phyloP scores from a whole-genome alignment of 2,888 invertebrate species.

The Plagiodera versicolora region DNA sequence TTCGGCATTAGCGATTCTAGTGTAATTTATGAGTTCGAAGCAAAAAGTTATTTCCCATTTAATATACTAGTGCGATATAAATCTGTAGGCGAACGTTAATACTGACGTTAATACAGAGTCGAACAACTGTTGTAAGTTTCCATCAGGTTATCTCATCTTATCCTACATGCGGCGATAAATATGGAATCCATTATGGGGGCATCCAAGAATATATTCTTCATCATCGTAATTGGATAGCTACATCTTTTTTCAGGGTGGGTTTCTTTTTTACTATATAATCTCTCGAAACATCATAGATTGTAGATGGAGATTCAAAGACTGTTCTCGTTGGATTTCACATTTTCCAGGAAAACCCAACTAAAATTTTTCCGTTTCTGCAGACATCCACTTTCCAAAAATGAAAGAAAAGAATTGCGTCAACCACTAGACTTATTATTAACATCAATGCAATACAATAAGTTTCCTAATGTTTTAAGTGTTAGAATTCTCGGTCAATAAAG shows the following conservation, averaged over 20 bases:
- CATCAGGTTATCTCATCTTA: not conserved
- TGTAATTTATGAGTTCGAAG: constrained; percentile 28
- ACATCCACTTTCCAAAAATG: too few relatives aligned
- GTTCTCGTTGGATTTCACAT: too few relatives aligned
- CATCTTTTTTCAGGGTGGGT: not conserved
- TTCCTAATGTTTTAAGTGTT: too few relatives aligned
- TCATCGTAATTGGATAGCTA: not conserved
- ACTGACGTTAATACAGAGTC: constrained; percentile 26
- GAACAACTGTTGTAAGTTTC: not conserved
- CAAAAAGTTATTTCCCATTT: constrained; percentile 43
- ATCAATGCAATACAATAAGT: too few relatives aligned
- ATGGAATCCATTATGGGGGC: not conserved
- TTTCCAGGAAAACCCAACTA: too few relatives aligned
- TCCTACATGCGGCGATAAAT: not conserved
- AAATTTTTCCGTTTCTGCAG: too few relatives aligned
- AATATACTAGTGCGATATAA: constrained; percentile 40
- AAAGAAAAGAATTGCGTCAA: too few relatives aligned
- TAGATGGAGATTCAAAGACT: too few relatives aligned
- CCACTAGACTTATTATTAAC: too few relatives aligned
- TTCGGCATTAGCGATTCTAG: constrained; percentile 33
- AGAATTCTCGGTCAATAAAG: too few relatives aligned
- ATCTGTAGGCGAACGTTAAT: constrained; percentile 32
- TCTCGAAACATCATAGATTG: too few relatives aligned
- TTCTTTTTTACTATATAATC: too few relatives aligned
- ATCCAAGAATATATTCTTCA: not conserved